Base-by-base conservation (phyloP, 2,888 invertebrate species). In the Plusia festucae region DNA sequence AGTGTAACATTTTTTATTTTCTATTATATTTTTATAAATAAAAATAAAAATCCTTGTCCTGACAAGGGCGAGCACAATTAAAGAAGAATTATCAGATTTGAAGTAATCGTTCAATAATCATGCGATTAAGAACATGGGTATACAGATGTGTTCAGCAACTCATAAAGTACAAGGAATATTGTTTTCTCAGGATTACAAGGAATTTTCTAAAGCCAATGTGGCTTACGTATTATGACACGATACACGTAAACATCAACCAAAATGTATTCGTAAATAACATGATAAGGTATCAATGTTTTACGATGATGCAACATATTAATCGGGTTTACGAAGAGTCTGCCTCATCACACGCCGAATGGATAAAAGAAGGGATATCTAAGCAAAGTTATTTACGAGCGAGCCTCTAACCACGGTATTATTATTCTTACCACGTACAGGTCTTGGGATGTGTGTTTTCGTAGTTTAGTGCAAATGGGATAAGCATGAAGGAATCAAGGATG, bases 401-500 rank as follows among this genome's bases (percentile, higher is more conserved):
- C 51, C 34, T 72, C 30, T 65, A 58, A 46, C 65, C 52, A 20
- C 20, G 59, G 51, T 64, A 61, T 60, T 69, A 60, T 63, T 68
- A 78, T 74, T 78, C 77, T 15, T 56, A 54, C 59, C 78, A 78
- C 79, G 78, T 79, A 64, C 58, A 53, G 55, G 58, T 51, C 54
- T 60, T 60, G 59, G 62, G 60, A 34, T 73, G 58, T 65, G 70
- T 46, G 53, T 61, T 32, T 78, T 78, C 59, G 69, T 60, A 58
- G 64, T 55, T 58, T 60, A 20, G 27, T 54, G 65, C 65, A n/a
- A 16, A 46, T 24, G 70, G 54, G 73, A 34, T 15, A 59, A 22
- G 18, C 22, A 55, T 65, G 54, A 60, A 18, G 51, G 46, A 46
- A 64, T 60, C 53, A 53, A 51, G 34, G 44, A 53, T 44, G 27